These are phyloP conservation scores for Agrotis clavis DNA, from an alignment of 2,888 invertebrate species.

Conservation along the genomic window DNA sequence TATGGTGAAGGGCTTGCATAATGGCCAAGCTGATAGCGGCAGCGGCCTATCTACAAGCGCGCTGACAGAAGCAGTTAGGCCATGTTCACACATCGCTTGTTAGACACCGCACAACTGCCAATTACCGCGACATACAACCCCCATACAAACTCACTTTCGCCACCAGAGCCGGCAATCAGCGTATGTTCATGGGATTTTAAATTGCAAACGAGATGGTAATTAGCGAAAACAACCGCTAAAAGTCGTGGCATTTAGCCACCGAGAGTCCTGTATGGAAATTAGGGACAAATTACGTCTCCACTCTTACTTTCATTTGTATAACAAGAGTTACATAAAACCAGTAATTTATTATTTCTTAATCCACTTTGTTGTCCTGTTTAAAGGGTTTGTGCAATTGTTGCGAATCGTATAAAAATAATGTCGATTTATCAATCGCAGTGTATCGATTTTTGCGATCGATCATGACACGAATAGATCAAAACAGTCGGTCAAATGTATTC, in stretches of 20 bases:
- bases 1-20: constrained; percentile 77
- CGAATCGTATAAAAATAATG: constrained; percentile 67
- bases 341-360: constrained; percentile 85
- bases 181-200: constrained; percentile 82
- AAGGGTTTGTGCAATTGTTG: constrained; percentile 75
- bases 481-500: constrained; percentile 78
- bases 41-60: constrained; percentile 62
- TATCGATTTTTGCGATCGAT: constrained; percentile 73
- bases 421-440: constrained; percentile 54
- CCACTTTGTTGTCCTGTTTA: constrained; percentile 77
- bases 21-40: constrained; percentile 69
- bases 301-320: constrained; percentile 87
- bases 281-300: constrained; percentile 89
- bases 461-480: constrained; percentile 79
- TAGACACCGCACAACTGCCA: constrained; percentile 81
- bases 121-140: constrained; percentile 83
- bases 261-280: constrained; percentile 87
- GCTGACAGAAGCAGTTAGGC: constrained; percentile 75
- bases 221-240: constrained; percentile 88
- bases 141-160: constrained; percentile 83
- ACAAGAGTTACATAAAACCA: constrained; percentile 83
- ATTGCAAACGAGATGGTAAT: constrained; percentile 91
- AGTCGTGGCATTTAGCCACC: constrained; percentile 81
- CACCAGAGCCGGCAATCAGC: constrained; percentile 72
- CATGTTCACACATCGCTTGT: constrained; percentile 77